Percentiles rank a stretch among this genome's conserved stretches.
Evolutionary conservation across 2,113 vertebrate genomes (phyloP).

Genomic region (Pseudolaguvia tuberculata): DNA sequence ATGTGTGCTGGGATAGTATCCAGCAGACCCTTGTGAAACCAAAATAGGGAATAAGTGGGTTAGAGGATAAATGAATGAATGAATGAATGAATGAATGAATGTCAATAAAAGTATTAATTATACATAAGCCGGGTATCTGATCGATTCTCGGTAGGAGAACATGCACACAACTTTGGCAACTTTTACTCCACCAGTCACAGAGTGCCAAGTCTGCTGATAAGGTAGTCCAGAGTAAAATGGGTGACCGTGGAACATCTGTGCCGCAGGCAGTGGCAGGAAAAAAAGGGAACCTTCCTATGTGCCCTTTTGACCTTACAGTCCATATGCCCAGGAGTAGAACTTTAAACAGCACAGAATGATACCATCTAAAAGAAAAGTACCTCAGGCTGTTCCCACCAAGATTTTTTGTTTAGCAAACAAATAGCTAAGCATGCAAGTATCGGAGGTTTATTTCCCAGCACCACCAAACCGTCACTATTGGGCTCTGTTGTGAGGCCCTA

Average conservation of each 20-base stretch:
- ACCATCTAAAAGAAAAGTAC: neutral
- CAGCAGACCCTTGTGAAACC: too few species aligned
- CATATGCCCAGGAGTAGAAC: constrained; percentile 27
- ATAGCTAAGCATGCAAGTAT: too few species aligned
- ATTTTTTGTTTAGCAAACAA: neutral
- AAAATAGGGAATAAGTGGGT: too few species aligned
- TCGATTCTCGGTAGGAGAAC: neutral
- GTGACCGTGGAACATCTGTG: constrained; percentile 39
- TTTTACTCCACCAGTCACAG: constrained; percentile 5
- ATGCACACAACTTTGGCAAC: neutral
- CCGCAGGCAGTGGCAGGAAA: constrained; percentile 27
- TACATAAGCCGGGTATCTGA: too few species aligned
- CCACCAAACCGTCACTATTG: too few species aligned
- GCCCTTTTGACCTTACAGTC: constrained; percentile 31
- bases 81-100: too few species aligned
- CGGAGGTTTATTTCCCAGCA: too few species aligned
- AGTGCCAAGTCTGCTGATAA: constrained; percentile 26
- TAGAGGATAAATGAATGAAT: too few species aligned
- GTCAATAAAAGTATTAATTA: too few species aligned
- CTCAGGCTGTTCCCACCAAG: constrained; percentile 6
- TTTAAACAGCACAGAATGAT: neutral
- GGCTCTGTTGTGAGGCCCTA: too few species aligned
- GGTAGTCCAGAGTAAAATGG: constrained; percentile 29
- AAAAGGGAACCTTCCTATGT: constrained; percentile 8
- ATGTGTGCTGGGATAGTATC: too few species aligned